These are phyloP conservation scores for Chelonoidis abingdonii DNA, from an alignment of 2,113 vertebrate species.

Conservation along the genomic window DNA sequence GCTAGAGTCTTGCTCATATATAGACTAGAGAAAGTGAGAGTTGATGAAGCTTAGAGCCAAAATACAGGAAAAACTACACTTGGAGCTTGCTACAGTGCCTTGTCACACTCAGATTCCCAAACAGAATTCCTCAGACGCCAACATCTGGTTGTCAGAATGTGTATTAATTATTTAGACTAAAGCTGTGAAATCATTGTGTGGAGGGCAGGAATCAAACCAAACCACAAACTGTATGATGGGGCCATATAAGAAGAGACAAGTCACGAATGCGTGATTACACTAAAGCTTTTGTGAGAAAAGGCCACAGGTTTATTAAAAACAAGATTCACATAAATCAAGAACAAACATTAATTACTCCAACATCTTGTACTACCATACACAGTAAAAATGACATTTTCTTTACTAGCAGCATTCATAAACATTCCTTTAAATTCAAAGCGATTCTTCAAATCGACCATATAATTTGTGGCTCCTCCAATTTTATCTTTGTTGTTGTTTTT, in stretches of 20 bases:
- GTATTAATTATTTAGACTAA: neutral
- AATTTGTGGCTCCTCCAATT: neutral
- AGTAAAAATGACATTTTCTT: neutral
- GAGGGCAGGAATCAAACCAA: neutral
- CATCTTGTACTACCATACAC: accelerated
- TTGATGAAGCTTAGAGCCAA: neutral
- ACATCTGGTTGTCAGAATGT: neutral
- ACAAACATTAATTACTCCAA: neutral
- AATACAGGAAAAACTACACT: neutral
- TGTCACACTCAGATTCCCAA: neutral
- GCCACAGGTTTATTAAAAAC: neutral
- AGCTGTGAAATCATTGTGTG: neutral
- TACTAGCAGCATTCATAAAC: neutral
- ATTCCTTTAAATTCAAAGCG: neutral
- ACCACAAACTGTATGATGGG: neutral
- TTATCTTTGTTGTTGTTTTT: neutral
- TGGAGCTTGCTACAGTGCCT: neutral
- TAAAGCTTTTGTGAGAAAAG: neutral
- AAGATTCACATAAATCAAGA: accelerated
- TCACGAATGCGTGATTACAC: neutral
- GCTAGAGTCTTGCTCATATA: neutral
- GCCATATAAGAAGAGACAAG: neutral
- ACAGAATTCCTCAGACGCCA: neutral
- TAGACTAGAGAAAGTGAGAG: neutral
- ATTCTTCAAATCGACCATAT: neutral